Percentiles rank a stretch among this genome's conserved stretches.
Conservation (phyloP, 2,888 invertebrate genomes). For the Brachyopa scutellaris region DNA sequence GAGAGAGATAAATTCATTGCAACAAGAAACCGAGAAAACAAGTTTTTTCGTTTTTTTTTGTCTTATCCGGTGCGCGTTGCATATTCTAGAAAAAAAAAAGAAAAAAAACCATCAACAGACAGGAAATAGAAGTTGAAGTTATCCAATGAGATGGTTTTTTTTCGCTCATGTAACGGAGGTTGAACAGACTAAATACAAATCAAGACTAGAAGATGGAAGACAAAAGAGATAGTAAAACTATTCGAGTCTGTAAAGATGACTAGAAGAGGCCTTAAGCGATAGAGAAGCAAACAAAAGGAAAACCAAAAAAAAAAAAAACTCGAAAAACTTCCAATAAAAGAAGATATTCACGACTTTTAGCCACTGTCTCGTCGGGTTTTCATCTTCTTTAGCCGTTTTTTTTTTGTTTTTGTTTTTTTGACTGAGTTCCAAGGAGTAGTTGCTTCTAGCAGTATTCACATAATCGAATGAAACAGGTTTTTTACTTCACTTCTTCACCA, state of each 20-base stretch:
- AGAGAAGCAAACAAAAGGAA: conserved; percentile 26
- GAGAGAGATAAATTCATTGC: conserved; percentile 17
- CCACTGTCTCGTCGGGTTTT: conserved; percentile 42
- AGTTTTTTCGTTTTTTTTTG: conserved; percentile 37
- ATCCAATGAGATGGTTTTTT: conserved; percentile 18
- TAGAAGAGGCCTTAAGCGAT: conserved; percentile 1
- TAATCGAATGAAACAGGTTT: conserved; percentile 63
- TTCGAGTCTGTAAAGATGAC: conserved; percentile 29
- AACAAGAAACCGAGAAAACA: conserved; percentile 29
- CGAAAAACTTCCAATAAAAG: background rate
- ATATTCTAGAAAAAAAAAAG: background rate
- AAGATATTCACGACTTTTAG: conserved; percentile 33
- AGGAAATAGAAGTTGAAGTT: conserved; percentile 63
- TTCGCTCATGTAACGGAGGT: conserved; percentile 38
- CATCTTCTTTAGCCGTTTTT: conserved; percentile 27
- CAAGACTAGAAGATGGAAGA: conserved; percentile 16
- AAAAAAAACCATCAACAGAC: conserved; percentile 27
- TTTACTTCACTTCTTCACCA: conserved; percentile 32
- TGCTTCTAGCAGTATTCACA: conserved; percentile 12
- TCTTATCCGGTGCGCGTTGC: conserved; percentile 39
- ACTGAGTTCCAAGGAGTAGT: conserved; percentile 9
- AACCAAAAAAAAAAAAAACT: conserved; percentile 2
- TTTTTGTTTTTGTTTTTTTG: background rate
- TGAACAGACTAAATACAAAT: conserved; percentile 39
- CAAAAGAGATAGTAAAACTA: conserved; percentile 36